Conservation (phyloP, 1,140 invertebrate genomes). For the Ganaspis sp. region DNA sequence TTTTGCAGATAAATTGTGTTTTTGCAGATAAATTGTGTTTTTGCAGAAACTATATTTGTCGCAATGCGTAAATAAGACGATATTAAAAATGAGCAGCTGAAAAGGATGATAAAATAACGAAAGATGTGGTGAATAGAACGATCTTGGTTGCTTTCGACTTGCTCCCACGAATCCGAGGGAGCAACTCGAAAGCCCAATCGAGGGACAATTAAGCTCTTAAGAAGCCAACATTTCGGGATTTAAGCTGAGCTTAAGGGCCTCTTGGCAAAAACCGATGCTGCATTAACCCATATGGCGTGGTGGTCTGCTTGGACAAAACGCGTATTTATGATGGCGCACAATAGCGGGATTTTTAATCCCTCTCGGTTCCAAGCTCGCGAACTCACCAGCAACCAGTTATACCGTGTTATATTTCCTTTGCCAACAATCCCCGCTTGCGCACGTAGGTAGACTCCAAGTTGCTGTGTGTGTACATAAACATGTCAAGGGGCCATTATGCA, state of each 20-base stretch:
- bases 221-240: constrained; percentile 53
- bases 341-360: constrained; percentile 70
- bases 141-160: neutral
- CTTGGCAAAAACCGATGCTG: constrained; percentile 41
- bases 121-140: neutral
- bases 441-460: constrained; percentile 43
- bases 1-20: too few relatives aligned
- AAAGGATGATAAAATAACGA: neutral
- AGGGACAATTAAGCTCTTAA: constrained; percentile 62
- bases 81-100: neutral
- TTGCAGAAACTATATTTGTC: too few relatives aligned
- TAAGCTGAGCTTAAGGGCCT: constrained; percentile 57
- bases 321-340: constrained; percentile 70
- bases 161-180: neutral
- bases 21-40: too few relatives aligned
- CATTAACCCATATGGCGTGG: constrained; percentile 58
- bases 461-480: constrained; percentile 71
- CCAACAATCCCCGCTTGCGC: constrained; percentile 45
- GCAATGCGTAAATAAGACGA: too few relatives aligned
- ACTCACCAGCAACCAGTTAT: constrained; percentile 45
- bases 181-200: constrained; percentile 40
- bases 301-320: constrained; percentile 69
- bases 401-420: constrained; percentile 57
- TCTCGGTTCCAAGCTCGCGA: constrained; percentile 45
- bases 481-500: constrained; percentile 72